A percentile compares a stretch with the other conserved stretches of the same genome.
These are phyloP conservation scores for Synaphobranchus kaupii DNA, from an alignment of 2,797 vertebrate species.

Conservation along the genomic window DNA sequence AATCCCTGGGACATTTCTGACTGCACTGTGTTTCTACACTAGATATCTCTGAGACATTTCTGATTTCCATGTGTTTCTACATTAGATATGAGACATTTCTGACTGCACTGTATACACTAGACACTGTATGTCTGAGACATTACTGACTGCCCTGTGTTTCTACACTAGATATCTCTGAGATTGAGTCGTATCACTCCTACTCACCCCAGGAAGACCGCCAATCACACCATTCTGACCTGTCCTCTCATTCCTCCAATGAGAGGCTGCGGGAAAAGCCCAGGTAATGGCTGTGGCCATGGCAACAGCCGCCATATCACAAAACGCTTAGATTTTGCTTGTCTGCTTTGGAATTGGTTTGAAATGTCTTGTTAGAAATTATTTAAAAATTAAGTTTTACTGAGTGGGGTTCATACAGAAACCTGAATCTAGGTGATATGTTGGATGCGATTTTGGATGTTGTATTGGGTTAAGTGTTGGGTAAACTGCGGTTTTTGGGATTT, in stretches of 20 bases:
- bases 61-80: too few species aligned
- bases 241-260: conserved; percentile 94
- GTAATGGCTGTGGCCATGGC: conserved; percentile 58
- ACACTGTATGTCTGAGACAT: too few species aligned
- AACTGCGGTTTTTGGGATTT: conserved; percentile 3
- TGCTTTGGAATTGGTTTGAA: neutral
- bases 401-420: too few species aligned
- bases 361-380: neutral
- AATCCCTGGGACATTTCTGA: too few species aligned
- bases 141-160: neutral
- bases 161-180: conserved; percentile 92
- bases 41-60: too few species aligned
- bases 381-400: neutral
- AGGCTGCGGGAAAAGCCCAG: conserved; percentile 85
- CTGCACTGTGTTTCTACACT: too few species aligned
- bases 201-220: conserved; percentile 87
- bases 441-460: neutral
- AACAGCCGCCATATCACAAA: neutral
- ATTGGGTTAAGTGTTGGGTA: neutral
- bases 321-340: neutral
- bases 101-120: too few species aligned
- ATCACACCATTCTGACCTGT: conserved; percentile 85
- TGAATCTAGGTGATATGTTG: neutral
- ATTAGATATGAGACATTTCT: too few species aligned
- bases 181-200: conserved; percentile 93